A percentile compares a stretch with the other conserved stretches of the same genome.
phyloP scores from a whole-genome alignment of 1,140 invertebrate species.

The Bombyx mandarina region DNA sequence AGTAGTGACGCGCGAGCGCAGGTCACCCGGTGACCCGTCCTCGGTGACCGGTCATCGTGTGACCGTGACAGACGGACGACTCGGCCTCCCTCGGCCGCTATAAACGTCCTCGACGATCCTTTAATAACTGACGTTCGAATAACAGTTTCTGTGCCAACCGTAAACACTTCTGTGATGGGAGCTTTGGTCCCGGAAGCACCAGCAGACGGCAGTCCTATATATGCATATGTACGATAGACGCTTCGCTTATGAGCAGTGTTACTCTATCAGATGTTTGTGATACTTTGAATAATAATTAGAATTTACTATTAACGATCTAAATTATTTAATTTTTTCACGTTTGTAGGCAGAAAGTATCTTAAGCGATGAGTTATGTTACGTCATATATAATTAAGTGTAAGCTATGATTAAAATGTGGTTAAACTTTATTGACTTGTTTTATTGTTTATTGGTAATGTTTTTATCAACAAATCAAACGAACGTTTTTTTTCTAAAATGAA shows the following conservation, averaged over 20 bases:
- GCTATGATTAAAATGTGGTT: slow-evolving; percentile 61
- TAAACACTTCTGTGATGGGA: slow-evolving; percentile 1
- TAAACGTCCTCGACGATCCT: no score
- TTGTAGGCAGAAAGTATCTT: slow-evolving; percentile 57
- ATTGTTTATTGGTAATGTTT: neutral
- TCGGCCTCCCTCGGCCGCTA: no score
- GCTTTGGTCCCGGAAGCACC: neutral
- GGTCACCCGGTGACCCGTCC: no score
- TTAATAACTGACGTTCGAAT: no score
- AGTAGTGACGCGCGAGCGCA: no score
- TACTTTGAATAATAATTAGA: slow-evolving; percentile 61
- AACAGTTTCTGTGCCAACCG: neutral
- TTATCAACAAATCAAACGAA: no score
- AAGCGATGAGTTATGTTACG: slow-evolving; percentile 56
- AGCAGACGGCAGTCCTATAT: slow-evolving; percentile 4
- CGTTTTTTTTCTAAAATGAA: no score
- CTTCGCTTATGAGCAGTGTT: slow-evolving; percentile 59
- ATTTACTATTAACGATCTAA: slow-evolving; percentile 62
- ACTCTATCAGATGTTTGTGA: slow-evolving; percentile 67
- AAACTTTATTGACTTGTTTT: slow-evolving; percentile 30
- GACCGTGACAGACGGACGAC: no score
- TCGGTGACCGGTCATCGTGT: no score
- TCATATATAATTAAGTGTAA: slow-evolving; percentile 44
- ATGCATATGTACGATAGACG: slow-evolving; percentile 36
- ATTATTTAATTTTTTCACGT: slow-evolving; percentile 70